phyloP scores from a whole-genome alignment of 2,797 vertebrate genomes.

The Paratrypauchen microcephalus region DNA sequence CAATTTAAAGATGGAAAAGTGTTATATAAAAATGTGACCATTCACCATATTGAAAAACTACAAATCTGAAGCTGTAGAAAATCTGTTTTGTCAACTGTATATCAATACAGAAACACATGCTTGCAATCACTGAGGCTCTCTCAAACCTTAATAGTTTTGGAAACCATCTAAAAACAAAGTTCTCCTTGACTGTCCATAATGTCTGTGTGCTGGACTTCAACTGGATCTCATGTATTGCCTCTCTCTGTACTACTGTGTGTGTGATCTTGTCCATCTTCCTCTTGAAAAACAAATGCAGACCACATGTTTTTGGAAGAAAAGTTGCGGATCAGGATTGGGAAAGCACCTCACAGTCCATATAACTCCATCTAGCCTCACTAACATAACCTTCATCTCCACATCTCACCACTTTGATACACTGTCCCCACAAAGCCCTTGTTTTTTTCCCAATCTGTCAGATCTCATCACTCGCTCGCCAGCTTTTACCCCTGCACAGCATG shows the following conservation, averaged over 20 bases:
- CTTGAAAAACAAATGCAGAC: constrained; percentile 64
- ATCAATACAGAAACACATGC: not conserved
- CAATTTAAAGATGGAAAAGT: too few species aligned
- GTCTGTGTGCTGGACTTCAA: not conserved
- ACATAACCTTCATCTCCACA: constrained; percentile 7
- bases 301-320: constrained; percentile 71
- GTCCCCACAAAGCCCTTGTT: constrained; percentile 22
- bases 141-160: constrained; percentile 1
- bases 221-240: constrained; percentile 13
- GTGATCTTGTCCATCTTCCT: constrained; percentile 59
- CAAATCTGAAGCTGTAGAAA: not conserved
- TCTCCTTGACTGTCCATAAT: not conserved
- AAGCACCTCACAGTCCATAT: constrained; percentile 64
- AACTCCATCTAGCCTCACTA: constrained; percentile 11
- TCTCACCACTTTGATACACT: constrained; percentile 31
- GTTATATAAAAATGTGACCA: too few species aligned
- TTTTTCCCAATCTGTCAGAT: constrained; percentile 54
- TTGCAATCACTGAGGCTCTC: not conserved
- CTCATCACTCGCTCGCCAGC: constrained; percentile 40
- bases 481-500: constrained; percentile 42
- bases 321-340: constrained; percentile 64
- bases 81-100: not conserved
- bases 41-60: not conserved
- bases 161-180: not conserved
- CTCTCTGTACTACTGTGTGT: constrained; percentile 57